Percentiles rank a stretch among this genome's conserved stretches.
Conservation (phyloP, 1,140 invertebrate species). For the Arctopsyche grandis region DNA sequence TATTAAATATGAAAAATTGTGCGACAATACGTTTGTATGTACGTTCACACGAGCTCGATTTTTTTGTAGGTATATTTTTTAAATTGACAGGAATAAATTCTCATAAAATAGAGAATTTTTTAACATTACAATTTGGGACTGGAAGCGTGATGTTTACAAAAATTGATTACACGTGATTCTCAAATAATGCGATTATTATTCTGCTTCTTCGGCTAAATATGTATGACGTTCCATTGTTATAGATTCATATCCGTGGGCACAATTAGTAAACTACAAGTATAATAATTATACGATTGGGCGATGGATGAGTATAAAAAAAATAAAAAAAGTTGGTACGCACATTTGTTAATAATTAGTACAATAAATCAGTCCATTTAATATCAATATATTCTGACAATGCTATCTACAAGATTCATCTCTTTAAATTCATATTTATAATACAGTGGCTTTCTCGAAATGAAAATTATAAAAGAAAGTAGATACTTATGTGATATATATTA, state of each 20-base stretch:
- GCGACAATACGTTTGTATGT: background rate
- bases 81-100: slow-evolving; percentile 15
- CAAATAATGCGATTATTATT: background rate
- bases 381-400: slow-evolving; percentile 53
- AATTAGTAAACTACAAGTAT: too few relatives aligned
- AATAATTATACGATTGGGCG: too few relatives aligned
- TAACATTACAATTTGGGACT: background rate
- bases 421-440: slow-evolving; percentile 46
- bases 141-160: background rate
- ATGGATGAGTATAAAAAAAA: too few relatives aligned
- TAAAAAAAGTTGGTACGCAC: slow-evolving; percentile 45
- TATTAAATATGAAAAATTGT: background rate
- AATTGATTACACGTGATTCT: background rate
- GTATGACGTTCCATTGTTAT: background rate
- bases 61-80: background rate
- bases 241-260: background rate
- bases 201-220: background rate
- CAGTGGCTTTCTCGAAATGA: slow-evolving; percentile 51
- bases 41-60: background rate
- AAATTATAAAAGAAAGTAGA: background rate
- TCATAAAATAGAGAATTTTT: slow-evolving; percentile 6
- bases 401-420: slow-evolving; percentile 52
- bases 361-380: slow-evolving; percentile 55
- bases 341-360: slow-evolving; percentile 48
- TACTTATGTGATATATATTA: slow-evolving; percentile 31